Base-by-base conservation (phyloP, 2,888 invertebrate species). In the Synergus laeviventris region DNA sequence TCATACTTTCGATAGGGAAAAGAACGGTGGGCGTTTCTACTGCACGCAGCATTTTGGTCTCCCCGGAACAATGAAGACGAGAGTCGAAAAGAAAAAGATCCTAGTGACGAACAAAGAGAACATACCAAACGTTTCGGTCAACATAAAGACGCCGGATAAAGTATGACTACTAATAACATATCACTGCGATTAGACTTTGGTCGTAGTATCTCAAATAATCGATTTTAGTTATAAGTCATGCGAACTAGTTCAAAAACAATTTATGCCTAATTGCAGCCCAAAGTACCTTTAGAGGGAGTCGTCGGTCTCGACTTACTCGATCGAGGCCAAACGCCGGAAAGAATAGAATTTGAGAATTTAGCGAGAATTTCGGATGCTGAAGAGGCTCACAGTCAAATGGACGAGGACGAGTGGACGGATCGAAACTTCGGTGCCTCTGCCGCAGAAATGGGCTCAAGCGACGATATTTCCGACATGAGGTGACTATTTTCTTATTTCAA, bases 361-460 rank as follows among this genome's bases (percentile, higher is more conserved):
- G 94, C 94, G 38, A 92, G 92, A 75, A 92, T 93, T 86, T 94
- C 94, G 1, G 94, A 94, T 85, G 92, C 92, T n/a, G 94, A 94
- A 83, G 94, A 94, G 84, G 92, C 93, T 2, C 92, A 93, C 36
- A 94, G 94, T 91, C 96, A 97, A 91, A 97, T 97, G 91, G 97
- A 97, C 88, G 98, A 98, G 90, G 98, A 98, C 88, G 98, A 98
- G 90, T 98, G 98, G 96, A 98, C 97, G 0, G 97, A 97, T 85
- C 94, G 97, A 83, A 98, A 98, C 92, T 97, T 97, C 90, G 94
- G 97, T 60, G 96, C 96, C 1, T 94, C 95, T 62, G 94, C 95
- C 38, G 94, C 94, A 42, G 95, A 95, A 89, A 91, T 93, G 86
- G 93, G 92, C 49, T 95, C 96, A 18, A 92, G 92, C 4, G 96